phyloP scores from a whole-genome alignment of 2,888 invertebrate genomes.

The Drosophila neutralis region DNA sequence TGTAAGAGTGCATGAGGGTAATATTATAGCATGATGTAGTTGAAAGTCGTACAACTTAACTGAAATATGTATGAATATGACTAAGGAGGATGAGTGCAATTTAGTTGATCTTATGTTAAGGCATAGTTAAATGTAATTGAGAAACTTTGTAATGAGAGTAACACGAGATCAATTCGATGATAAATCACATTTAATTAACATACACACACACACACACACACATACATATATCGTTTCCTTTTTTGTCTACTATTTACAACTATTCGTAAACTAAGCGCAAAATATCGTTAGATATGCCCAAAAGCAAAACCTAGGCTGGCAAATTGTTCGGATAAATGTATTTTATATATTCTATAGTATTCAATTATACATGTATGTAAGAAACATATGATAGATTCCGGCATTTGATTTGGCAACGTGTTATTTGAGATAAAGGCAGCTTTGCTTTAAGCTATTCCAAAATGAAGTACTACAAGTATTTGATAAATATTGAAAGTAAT shows the following conservation, averaged over 20 bases:
- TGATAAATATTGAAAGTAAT: slow-evolving; percentile 20
- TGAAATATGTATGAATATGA: slow-evolving; percentile 32
- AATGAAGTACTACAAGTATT: slow-evolving; percentile 30
- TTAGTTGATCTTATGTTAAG: slow-evolving; percentile 50
- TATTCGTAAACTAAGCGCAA: slow-evolving; percentile 54
- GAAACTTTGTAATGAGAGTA: slow-evolving; percentile 22
- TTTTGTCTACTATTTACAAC: slow-evolving; percentile 47
- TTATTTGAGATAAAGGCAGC: slow-evolving; percentile 30
- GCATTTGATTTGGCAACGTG: slow-evolving; percentile 24
- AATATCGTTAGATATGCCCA: slow-evolving; percentile 45
- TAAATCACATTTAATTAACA: slow-evolving; percentile 30
- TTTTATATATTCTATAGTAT: slow-evolving; percentile 4
- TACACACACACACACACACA: slow-evolving; percentile 8
- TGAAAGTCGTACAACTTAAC: slow-evolving; percentile 38
- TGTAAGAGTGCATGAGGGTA: slow-evolving; percentile 43
- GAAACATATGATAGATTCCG: slow-evolving; percentile 3
- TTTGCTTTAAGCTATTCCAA: slow-evolving; percentile 65
- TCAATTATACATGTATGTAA: slow-evolving; percentile 12
- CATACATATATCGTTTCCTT: slow-evolving; percentile 32
- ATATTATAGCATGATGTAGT: slow-evolving; percentile 43
- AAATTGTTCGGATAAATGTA: slow-evolving; percentile 15
- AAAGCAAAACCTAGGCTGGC: slow-evolving; percentile 24
- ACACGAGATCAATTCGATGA: slow-evolving; percentile 45
- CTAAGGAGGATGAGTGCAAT: slow-evolving; percentile 39
- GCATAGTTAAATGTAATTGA: slow-evolving; percentile 57